These are phyloP conservation scores for Trachythela sp. DNA, from an alignment of 64 coral and sea anemone species.

Conservation along the genomic window DNA sequence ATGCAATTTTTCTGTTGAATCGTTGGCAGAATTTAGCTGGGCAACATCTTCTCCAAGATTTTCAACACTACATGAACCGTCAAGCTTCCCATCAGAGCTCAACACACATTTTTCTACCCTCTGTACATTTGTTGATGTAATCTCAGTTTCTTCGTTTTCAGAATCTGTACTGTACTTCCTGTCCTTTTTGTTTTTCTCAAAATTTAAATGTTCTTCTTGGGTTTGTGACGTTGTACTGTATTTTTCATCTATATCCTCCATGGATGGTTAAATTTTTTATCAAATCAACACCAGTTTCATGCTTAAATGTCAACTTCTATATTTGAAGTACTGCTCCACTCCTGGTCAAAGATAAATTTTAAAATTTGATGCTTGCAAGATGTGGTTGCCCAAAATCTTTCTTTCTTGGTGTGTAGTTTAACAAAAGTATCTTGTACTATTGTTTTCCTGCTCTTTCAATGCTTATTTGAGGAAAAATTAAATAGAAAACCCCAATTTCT, in stretches of 20 bases:
- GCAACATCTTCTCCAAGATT: too few relatives aligned
- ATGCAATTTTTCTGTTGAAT: too few relatives aligned
- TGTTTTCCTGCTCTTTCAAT: not conserved
- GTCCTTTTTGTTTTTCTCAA: not conserved
- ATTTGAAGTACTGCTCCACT: not conserved
- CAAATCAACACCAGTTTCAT: too few relatives aligned
- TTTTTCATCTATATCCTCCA: not conserved
- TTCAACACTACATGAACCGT: too few relatives aligned
- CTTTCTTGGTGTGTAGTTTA: not conserved
- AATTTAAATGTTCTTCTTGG: not conserved
- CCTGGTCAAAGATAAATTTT: not conserved
- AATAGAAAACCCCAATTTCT: not conserved
- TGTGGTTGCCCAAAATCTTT: not conserved
- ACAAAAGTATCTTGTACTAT: not conserved
- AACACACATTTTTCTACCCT: too few relatives aligned
- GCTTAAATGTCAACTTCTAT: too few relatives aligned
- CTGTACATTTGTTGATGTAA: too few relatives aligned
- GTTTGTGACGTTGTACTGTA: too few relatives aligned
- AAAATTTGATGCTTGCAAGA: not conserved
- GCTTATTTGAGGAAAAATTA: not conserved
- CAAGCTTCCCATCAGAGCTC: too few relatives aligned
- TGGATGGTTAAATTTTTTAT: not conserved
- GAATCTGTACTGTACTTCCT: not conserved
- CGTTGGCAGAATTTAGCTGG: too few relatives aligned
- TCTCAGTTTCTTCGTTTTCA: too few relatives aligned